Conservation (phyloP, 2,113 vertebrate genomes). For the rabbit (Oryctolagus cuniculus) region mOryCun1.1 NC_091451.1:36122001-36122500, state of each 20-base stretch:
- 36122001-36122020: neutral
- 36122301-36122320: neutral
- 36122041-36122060: neutral
- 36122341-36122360: neutral
- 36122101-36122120: slow-evolving; percentile 24
- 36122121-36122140: neutral
- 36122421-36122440: neutral
- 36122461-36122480: neutral
- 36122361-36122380: neutral
- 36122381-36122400: neutral
- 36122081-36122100: neutral
- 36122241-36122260: neutral
- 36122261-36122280: neutral
- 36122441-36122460: neutral
- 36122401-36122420: neutral
- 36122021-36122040: neutral
- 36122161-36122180: neutral
- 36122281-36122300: neutral
- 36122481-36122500: neutral
- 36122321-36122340: neutral
- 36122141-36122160: neutral
- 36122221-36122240: neutral
- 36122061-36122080: neutral
- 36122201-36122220: neutral
- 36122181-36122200: neutral